phyloP scores from a whole-genome alignment of 2,797 vertebrate genomes.

The Crenuchus spilurus region DNA sequence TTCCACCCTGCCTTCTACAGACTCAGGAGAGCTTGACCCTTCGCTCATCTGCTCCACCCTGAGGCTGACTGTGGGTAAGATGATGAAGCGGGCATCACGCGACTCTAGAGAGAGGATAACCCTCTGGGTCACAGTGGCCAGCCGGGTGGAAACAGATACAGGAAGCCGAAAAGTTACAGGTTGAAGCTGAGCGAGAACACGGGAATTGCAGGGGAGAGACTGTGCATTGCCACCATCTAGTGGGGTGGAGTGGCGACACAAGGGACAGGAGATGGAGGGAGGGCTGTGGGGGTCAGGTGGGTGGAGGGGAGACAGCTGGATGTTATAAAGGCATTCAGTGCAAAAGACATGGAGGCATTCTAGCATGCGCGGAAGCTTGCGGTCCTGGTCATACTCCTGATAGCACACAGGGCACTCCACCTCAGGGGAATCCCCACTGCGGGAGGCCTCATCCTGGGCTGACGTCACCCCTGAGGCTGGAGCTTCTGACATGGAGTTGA shows the following conservation, averaged over 20 bases:
- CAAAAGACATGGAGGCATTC: constrained; percentile 82
- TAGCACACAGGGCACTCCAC: constrained; percentile 82
- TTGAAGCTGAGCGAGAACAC: constrained; percentile 70
- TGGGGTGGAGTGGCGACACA: constrained; percentile 78
- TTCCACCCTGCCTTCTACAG: constrained; percentile 57
- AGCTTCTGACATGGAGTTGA: constrained; percentile 58
- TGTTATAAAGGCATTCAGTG: constrained; percentile 79
- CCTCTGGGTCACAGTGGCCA: constrained; percentile 72
- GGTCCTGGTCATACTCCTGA: constrained; percentile 79
- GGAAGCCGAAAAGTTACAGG: constrained; percentile 63
- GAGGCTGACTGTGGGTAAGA: constrained; percentile 81
- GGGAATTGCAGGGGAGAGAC: constrained; percentile 74
- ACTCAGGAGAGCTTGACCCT: constrained; percentile 10
- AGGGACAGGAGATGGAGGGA: constrained; percentile 75
- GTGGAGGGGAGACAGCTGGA: constrained; percentile 69
- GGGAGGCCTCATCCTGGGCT: constrained; percentile 31
- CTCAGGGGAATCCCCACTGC: constrained; percentile 67
- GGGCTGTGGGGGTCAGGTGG: constrained; percentile 49
- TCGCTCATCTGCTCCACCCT: constrained; percentile 79
- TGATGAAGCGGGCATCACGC: constrained; percentile 73
- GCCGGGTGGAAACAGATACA: constrained; percentile 43
- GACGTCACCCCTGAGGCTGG: constrained; percentile 41
- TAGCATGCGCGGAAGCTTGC: constrained; percentile 78
- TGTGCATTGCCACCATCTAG: constrained; percentile 65
- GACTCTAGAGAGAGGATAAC: constrained; percentile 77